These are phyloP conservation scores for Dissostichus mawsoni DNA, from an alignment of 2,113 vertebrate species.

Conservation along the genomic window DNA sequence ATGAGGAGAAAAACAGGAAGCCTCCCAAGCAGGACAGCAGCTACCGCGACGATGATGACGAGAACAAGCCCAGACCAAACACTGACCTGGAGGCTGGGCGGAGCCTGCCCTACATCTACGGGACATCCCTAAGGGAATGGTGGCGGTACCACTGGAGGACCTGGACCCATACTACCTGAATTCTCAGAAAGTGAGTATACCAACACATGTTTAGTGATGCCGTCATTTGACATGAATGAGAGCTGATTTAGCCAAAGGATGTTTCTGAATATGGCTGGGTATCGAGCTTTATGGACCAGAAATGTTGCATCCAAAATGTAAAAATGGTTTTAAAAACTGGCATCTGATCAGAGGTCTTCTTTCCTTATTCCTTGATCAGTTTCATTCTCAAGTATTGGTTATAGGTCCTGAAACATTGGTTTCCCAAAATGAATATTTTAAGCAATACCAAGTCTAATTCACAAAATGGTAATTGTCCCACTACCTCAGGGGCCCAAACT, in stretches of 20 bases:
- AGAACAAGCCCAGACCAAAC: conserved; percentile 95
- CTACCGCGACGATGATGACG: conserved; percentile 95
- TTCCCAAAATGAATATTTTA: not conserved
- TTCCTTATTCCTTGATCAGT: not conserved
- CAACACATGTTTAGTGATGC: not conserved
- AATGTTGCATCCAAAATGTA: not conserved
- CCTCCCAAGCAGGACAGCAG: conserved; percentile 96
- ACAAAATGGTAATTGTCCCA: conserved; percentile 28
- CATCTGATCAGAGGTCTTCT: not conserved
- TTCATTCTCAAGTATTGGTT: too few species aligned
- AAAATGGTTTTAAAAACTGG: too few species aligned
- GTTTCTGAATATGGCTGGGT: conserved; percentile 27
- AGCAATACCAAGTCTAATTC: not conserved
- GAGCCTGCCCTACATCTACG: conserved; percentile 98
- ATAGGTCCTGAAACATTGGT: not conserved
- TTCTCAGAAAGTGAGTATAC: conserved; percentile 93
- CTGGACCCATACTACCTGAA: conserved; percentile 98
- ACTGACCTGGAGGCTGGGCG: conserved; percentile 97
- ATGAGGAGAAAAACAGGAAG: conserved; percentile 94
- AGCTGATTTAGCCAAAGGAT: not conserved
- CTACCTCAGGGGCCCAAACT: conserved; percentile 20
- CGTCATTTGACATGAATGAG: not conserved
- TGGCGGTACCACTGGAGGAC: conserved; percentile 96
- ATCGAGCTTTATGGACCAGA: not conserved
- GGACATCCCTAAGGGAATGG: conserved; percentile 92